phyloP scores from a whole-genome alignment of 2,888 invertebrate genomes.

The Pristionchus fissidentatus region DNA sequence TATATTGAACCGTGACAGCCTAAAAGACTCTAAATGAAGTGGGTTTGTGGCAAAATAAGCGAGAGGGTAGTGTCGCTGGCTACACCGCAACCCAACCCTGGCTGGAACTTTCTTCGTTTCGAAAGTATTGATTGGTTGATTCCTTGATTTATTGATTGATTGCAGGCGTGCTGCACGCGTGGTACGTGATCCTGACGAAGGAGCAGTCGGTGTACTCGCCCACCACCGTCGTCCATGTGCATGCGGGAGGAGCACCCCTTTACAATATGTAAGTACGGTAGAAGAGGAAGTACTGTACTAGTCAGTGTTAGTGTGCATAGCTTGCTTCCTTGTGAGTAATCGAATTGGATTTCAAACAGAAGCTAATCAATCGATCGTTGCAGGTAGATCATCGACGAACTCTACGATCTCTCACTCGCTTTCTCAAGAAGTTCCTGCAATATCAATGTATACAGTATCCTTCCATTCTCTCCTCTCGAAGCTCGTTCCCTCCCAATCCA shows the following conservation, averaged over 20 bases:
- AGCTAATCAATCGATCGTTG: background rate
- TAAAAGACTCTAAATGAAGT: too few species aligned
- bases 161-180: constrained; percentile 3
- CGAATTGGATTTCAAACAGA: background rate
- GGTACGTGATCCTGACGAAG: background rate
- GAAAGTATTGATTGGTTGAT: background rate
- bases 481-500: background rate
- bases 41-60: too few species aligned
- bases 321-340: too few species aligned
- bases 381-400: background rate
- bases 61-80: too few species aligned
- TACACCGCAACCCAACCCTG: too few species aligned
- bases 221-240: constrained; percentile 16
- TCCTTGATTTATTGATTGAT: background rate
- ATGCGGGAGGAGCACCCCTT: constrained; percentile 5
- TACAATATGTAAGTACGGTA: constrained; percentile 29
- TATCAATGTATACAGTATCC: background rate
- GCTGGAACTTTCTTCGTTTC: too few species aligned
- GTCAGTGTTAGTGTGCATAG: too few species aligned
- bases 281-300: too few species aligned
- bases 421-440: background rate
- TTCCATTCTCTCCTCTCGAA: background rate
- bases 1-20: too few species aligned
- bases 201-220: background rate
- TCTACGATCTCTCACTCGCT: background rate